phyloP scores from a whole-genome alignment of 2,888 invertebrate genomes.

The Platycheirus albimanus region DNA sequence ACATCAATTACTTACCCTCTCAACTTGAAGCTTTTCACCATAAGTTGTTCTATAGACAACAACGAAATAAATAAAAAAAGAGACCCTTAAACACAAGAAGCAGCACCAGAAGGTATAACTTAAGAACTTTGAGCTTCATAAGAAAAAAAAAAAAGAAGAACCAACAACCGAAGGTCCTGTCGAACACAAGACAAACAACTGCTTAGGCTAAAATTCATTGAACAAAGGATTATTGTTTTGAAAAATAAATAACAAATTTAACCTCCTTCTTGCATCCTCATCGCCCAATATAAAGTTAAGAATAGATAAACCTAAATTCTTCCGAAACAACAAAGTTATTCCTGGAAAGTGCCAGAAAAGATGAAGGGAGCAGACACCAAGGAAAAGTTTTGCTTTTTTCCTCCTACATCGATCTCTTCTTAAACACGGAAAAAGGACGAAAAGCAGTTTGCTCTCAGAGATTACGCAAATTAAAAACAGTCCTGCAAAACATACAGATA shows the following conservation, averaged over 20 bases:
- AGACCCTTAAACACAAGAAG: constrained; percentile 14
- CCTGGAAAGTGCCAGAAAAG: constrained; percentile 26
- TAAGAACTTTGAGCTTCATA: constrained; percentile 50
- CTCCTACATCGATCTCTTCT: background rate
- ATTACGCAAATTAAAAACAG: constrained; percentile 70
- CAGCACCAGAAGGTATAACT: constrained; percentile 51
- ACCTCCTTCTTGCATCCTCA: background rate
- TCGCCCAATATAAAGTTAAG: constrained; percentile 26
- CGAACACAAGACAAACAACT: constrained; percentile 61
- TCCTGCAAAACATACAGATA: constrained; percentile 1
- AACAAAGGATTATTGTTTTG: constrained; percentile 69
- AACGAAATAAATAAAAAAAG: constrained; percentile 5
- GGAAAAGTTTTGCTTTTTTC: constrained; percentile 45
- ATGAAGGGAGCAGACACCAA: constrained; percentile 7
- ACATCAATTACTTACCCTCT: constrained; percentile 55
- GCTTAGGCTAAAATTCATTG: constrained; percentile 55
- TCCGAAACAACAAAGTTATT: constrained; percentile 48
- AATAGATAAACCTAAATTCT: constrained; percentile 59
- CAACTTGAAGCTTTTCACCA: constrained; percentile 31
- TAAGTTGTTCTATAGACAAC: too few species aligned
- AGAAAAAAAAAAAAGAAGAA: constrained; percentile 1
- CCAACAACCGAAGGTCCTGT: constrained; percentile 3
- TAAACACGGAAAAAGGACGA: background rate
- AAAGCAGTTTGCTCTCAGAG: constrained; percentile 18
- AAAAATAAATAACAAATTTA: constrained; percentile 59